A percentile compares a stretch with the other conserved stretches of the same genome.
phyloP scores from a whole-genome alignment of 2,888 invertebrate genomes.

The Dascillus cervinus region DNA sequence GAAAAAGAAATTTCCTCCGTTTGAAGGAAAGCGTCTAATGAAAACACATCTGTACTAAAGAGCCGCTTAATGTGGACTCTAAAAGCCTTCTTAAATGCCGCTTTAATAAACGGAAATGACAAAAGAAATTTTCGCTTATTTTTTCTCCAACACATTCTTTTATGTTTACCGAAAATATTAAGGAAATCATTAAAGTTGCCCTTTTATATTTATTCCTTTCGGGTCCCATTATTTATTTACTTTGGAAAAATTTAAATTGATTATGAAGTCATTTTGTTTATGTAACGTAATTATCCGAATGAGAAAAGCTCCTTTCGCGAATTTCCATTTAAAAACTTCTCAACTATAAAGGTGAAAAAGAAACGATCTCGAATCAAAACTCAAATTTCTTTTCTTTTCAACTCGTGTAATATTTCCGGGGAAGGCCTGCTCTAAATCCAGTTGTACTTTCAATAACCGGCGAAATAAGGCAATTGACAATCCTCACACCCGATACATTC shows the following conservation, averaged over 20 bases:
- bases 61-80: not conserved
- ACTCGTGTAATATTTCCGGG: conserved; percentile 18
- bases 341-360: conserved; percentile 13
- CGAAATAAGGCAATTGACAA: conserved; percentile 39
- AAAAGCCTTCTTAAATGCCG: not conserved
- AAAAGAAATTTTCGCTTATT: not conserved
- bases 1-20: not conserved
- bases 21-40: not conserved
- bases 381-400: conserved; percentile 15
- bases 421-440: conserved; percentile 24
- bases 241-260: not conserved
- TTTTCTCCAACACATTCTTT: too few relatives aligned
- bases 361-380: conserved; percentile 16
- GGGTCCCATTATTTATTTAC: too few relatives aligned
- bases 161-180: too few relatives aligned
- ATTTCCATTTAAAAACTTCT: conserved; percentile 17
- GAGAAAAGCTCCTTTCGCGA: too few relatives aligned
- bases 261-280: not conserved
- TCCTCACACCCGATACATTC: conserved; percentile 34
- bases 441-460: conserved; percentile 37
- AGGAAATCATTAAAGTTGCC: too few relatives aligned
- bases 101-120: not conserved
- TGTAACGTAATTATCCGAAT: too few relatives aligned
- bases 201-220: too few relatives aligned
- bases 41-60: conserved; percentile 1